A percentile compares a stretch with the other conserved stretches of the same genome.
These are phyloP conservation scores for Centruroides sculpturatus DNA, from an alignment of 1,140 invertebrate species.

Conservation along the genomic window DNA sequence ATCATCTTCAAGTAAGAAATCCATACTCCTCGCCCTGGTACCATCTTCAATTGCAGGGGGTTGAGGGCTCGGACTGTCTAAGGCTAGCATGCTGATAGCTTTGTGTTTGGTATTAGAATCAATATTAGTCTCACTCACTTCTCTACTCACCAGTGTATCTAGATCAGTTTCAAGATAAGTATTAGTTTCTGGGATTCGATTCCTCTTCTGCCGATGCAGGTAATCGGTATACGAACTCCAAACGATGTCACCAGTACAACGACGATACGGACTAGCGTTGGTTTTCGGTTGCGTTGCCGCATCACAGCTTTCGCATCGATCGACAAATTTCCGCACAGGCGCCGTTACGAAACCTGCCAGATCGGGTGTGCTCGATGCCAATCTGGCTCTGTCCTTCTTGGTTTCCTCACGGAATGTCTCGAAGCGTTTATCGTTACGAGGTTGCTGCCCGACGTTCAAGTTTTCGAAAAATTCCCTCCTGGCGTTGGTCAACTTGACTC, in stretches of 20 bases:
- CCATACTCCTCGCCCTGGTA: slow-evolving; percentile 67
- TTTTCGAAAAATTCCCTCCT: slow-evolving; percentile 12
- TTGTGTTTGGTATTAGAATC: not conserved
- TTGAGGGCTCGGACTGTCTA: not conserved
- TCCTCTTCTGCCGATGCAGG: not conserved
- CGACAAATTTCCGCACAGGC: slow-evolving; percentile 10
- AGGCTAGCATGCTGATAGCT: not conserved
- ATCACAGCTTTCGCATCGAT: not conserved
- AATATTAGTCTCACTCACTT: too few species aligned
- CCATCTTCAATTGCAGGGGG: slow-evolving; percentile 1
- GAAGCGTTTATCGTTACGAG: not conserved
- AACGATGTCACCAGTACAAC: slow-evolving; percentile 11
- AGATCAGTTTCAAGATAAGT: slow-evolving; percentile 73
- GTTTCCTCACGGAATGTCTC: slow-evolving; percentile 7
- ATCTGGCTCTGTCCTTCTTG: slow-evolving; percentile 5
- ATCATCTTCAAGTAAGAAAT: slow-evolving; percentile 79
- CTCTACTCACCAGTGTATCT: slow-evolving; percentile 36
- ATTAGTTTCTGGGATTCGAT: not conserved
- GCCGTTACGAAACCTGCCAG: slow-evolving; percentile 9
- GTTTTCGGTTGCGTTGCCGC: not conserved
- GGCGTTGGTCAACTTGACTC: slow-evolving; percentile 5
- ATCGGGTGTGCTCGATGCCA: slow-evolving; percentile 13
- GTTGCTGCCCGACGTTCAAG: not conserved
- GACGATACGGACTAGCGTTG: slow-evolving; percentile 7
- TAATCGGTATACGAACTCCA: slow-evolving; percentile 11